phyloP scores from a whole-genome alignment of 1,140 invertebrate species.

The Eumeta japonica region DNA sequence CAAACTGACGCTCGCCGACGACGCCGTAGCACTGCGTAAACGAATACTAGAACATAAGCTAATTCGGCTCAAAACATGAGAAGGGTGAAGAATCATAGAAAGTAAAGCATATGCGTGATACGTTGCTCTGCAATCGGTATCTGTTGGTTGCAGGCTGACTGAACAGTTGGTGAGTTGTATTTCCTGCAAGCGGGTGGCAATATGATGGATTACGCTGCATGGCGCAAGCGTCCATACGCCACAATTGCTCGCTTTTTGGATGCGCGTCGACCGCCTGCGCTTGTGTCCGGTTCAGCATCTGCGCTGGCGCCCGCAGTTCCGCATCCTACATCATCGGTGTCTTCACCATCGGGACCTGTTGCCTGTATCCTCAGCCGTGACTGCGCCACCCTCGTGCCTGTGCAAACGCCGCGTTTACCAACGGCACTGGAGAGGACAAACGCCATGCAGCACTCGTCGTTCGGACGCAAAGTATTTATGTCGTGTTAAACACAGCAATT shows the following conservation, averaged over 20 bases:
- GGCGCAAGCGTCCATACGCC: slow-evolving; percentile 75
- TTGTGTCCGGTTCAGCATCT: no score
- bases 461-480: no score
- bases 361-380: slow-evolving; percentile 61
- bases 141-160: slow-evolving; percentile 62
- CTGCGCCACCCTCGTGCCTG: slow-evolving; percentile 7
- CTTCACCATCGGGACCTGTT: slow-evolving; percentile 61
- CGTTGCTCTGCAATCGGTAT: no score
- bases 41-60: no score
- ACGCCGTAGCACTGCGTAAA: slow-evolving; percentile 25
- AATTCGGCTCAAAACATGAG: no score
- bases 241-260: slow-evolving; percentile 74
- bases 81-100: no score
- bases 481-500: no score
- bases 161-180: slow-evolving; percentile 81
- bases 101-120: no score
- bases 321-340: slow-evolving; percentile 57
- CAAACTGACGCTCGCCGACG: slow-evolving; percentile 24
- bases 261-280: slow-evolving; percentile 64
- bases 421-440: no score
- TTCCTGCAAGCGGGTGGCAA: slow-evolving; percentile 83
- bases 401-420: no score
- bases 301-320: slow-evolving; percentile 21
- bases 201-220: slow-evolving; percentile 81
- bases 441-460: no score